These are phyloP conservation scores for Piprites chloris DNA, from an alignment of 2,113 vertebrate genomes.

Conservation along the genomic window DNA sequence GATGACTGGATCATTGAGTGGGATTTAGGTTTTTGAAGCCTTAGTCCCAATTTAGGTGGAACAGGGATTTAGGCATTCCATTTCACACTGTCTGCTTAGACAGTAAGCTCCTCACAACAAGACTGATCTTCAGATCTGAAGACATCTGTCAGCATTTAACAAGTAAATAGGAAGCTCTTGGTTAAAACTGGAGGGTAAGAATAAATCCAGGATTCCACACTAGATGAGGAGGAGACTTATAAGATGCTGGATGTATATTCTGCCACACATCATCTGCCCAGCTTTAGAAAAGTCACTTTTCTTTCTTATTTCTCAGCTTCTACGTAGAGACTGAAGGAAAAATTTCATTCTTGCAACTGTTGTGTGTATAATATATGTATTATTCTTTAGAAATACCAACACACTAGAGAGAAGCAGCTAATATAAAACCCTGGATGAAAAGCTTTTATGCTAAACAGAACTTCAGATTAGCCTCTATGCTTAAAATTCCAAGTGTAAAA, in stretches of 20 bases:
- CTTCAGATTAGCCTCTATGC: slow-evolving; percentile 36
- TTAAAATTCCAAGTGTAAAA: slow-evolving; percentile 39
- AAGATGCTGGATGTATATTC: neutral
- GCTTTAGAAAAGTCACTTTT: neutral
- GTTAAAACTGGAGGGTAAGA: neutral
- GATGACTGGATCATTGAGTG: neutral
- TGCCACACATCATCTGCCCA: neutral
- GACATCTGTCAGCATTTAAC: neutral
- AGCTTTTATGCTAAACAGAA: slow-evolving; percentile 46
- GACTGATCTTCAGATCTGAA: neutral
- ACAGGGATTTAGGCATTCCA: neutral
- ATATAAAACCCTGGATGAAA: slow-evolving; percentile 40
- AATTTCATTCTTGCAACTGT: neutral
- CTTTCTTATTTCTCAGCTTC: neutral
- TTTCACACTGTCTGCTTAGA: neutral
- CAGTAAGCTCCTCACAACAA: neutral
- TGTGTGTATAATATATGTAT: neutral
- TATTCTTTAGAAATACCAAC: slow-evolving; percentile 31
- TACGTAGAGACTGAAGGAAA: neutral
- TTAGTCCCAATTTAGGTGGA: neutral
- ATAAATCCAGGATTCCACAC: neutral
- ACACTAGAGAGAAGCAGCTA: neutral
- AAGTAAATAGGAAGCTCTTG: neutral
- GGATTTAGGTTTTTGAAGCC: neutral
- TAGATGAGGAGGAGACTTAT: neutral